These are phyloP conservation scores for Drosophila ohnishii DNA, from an alignment of 1,140 invertebrate genomes.

Conservation along the genomic window DNA sequence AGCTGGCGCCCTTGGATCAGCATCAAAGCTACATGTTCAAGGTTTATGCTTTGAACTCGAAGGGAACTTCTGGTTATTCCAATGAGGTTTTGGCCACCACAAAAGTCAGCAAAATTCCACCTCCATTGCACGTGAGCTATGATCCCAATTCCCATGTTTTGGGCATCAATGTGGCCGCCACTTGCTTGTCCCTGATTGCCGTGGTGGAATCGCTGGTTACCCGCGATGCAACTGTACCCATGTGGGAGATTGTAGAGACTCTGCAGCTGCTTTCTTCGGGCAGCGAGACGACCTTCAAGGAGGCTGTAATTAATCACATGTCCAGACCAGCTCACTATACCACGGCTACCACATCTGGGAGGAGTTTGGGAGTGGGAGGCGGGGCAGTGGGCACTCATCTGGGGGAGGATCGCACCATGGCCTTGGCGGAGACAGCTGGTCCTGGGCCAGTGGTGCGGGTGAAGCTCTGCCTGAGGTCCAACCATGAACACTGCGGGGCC, in stretches of 20 bases:
- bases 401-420: slow-evolving; percentile 84
- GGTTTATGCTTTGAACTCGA: slow-evolving; percentile 93
- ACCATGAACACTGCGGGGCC: slow-evolving; percentile 92
- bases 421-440: slow-evolving; percentile 84
- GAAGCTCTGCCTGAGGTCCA: slow-evolving; percentile 90
- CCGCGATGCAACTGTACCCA: slow-evolving; percentile 84
- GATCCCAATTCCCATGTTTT: slow-evolving; percentile 90
- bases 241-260: slow-evolving; percentile 89
- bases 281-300: slow-evolving; percentile 86
- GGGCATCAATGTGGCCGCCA: slow-evolving; percentile 90
- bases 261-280: slow-evolving; percentile 88
- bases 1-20: slow-evolving; percentile 91
- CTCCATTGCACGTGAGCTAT: slow-evolving; percentile 91
- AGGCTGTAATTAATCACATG: slow-evolving; percentile 87
- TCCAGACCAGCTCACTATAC: slow-evolving; percentile 69
- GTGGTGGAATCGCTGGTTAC: slow-evolving; percentile 88
- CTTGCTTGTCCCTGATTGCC: slow-evolving; percentile 89
- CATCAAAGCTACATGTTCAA: slow-evolving; percentile 92
- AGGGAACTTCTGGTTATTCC: slow-evolving; percentile 92
- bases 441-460: slow-evolving; percentile 88
- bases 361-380: slow-evolving; percentile 81
- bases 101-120: slow-evolving; percentile 91
- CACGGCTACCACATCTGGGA: slow-evolving; percentile 65
- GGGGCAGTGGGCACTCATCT: slow-evolving; percentile 55
- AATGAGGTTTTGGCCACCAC: slow-evolving; percentile 91